phyloP scores from a whole-genome alignment of 2,888 invertebrate genomes.

The Campoplex nolae region DNA sequence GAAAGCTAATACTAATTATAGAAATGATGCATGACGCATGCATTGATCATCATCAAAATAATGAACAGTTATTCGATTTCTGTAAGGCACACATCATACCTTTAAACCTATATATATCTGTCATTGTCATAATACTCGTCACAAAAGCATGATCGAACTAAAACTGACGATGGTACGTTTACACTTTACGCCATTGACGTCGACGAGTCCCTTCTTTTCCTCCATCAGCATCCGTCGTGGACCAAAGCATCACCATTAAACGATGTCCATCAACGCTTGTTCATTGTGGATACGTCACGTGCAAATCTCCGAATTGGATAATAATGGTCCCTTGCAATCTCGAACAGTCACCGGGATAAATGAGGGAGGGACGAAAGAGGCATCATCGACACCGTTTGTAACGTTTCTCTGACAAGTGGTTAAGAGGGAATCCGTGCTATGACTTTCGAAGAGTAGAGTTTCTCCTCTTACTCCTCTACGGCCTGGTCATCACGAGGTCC shows the following conservation, averaged over 20 bases:
- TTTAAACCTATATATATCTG: background rate
- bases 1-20: background rate
- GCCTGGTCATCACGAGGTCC: conserved; percentile 28
- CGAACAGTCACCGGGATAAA: conserved; percentile 29
- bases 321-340: conserved; percentile 66
- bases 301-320: conserved; percentile 76
- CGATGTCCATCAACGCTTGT: conserved; percentile 52
- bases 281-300: conserved; percentile 65
- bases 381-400: conserved; percentile 64
- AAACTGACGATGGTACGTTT: conserved; percentile 63
- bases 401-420: conserved; percentile 70
- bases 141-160: conserved; percentile 38
- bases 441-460: conserved; percentile 65
- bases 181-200: conserved; percentile 78
- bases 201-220: conserved; percentile 27
- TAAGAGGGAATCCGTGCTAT: conserved; percentile 73
- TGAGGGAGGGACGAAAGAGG: conserved; percentile 55
- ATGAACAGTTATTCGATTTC: background rate
- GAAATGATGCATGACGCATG: background rate
- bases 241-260: conserved; percentile 59
- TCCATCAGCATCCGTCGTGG: conserved; percentile 27
- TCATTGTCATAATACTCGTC: conserved; percentile 26
- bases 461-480: conserved; percentile 23
- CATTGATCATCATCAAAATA: background rate
- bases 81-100: background rate